phyloP scores from a whole-genome alignment of 92 coral and sea anemone genomes.

The Desmophyllum pertusum region DNA sequence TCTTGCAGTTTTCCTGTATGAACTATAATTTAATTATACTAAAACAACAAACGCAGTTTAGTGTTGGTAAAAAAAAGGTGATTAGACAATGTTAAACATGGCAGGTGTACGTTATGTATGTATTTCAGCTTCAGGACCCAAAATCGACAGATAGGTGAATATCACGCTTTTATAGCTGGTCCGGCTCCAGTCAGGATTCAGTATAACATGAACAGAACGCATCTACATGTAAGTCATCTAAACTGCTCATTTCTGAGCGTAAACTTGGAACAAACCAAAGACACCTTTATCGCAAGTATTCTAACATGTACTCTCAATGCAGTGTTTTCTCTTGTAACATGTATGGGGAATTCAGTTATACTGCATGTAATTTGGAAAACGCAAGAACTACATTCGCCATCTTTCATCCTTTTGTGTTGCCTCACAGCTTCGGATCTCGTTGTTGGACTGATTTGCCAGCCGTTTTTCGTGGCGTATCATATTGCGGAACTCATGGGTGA shows the following conservation, averaged over 20 bases:
- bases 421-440: slow-evolving; percentile 41
- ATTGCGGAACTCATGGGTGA: slow-evolving; percentile 21
- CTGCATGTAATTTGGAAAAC: slow-evolving; percentile 1
- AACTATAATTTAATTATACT: no score
- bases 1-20: no score
- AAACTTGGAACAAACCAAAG: neutral
- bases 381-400: slow-evolving; percentile 18
- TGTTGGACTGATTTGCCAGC: slow-evolving; percentile 34
- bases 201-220: neutral
- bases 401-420: slow-evolving; percentile 31
- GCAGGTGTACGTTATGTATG: no score
- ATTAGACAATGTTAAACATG: no score
- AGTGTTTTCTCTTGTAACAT: slow-evolving; percentile 16
- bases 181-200: neutral
- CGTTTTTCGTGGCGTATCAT: slow-evolving; percentile 22
- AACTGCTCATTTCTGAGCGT: neutral
- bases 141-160: no score
- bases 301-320: slow-evolving; percentile 12
- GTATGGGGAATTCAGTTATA: slow-evolving; percentile 8
- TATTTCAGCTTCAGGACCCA: no score
- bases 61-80: no score
- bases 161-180: no score
- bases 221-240: no score
- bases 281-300: neutral
- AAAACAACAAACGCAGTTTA: no score